Evolutionary conservation across 2,888 invertebrate genomes (phyloP), one percentile per base, ranked within the genome.

Genomic region (Drepana falcataria): DNA sequence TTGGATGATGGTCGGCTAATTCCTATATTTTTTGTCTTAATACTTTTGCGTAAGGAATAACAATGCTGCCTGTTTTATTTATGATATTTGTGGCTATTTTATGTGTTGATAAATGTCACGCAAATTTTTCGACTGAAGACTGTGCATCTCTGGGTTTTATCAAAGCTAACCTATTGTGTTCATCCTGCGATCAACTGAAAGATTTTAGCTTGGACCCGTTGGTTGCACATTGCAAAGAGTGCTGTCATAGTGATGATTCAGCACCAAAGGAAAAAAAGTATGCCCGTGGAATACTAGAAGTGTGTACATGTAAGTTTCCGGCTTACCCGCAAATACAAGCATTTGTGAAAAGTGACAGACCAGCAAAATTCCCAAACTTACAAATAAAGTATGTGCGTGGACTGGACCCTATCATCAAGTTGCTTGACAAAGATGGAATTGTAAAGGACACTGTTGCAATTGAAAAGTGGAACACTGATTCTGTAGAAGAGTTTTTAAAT

Each of bases 281-380:
- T 82, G 96, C 98, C 0, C 96, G 95, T 79, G 99, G 98, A 0
- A 94, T 97, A 57, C 91, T 99, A 48, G 98, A 98, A 92, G 98
- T 99, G 4, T 99, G 99, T 80, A 98, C 98, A 53, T 99, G 99
- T 87, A 99, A 99, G 92, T 98, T 99, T 91, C 97, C 98, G 57
- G 96, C 97, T 4, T 99, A 97, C 93, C 99, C 99, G 48, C 99
- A 99, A 92, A 98, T 99, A 71, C 97, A 98, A 92, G 99, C 99
- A 33, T 99, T 99, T 81, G 96, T 99, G 53, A 98, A 98, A 83
- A 97, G 98, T 83, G 97, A 98, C 64, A 92, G 95, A 69, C 97
- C 97, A 4, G 93, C 94, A 2, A 96, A 97, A 82, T 98, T 97
- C 79, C 96, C 97, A 41, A 98, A 98, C 81, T 92, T 99, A 55